Evolutionary conservation across 2,797 vertebrate species (phyloP).

Genomic region (Florisuga fusca): DNA sequence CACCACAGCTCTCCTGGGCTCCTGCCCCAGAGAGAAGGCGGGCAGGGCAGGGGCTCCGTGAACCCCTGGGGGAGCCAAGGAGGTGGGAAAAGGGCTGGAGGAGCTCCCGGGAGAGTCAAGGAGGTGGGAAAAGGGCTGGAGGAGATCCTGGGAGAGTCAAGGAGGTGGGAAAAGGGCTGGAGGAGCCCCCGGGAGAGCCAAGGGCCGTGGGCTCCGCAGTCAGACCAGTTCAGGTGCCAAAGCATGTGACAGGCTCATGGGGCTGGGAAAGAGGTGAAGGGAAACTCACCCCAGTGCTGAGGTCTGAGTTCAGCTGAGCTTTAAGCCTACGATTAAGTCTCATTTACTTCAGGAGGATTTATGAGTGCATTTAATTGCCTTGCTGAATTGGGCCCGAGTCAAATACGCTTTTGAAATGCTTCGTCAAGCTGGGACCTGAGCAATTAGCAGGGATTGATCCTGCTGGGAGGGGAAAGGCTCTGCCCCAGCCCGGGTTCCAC

Average conservation of each 20-base stretch:
- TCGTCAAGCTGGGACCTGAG: slow-evolving; percentile 16
- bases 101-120: too few relatives aligned
- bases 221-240: not conserved
- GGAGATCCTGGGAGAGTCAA: fast-evolving
- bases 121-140: not conserved
- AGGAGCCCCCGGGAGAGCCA: not conserved
- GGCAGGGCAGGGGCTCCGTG: fast-evolving
- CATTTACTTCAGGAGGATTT: slow-evolving; percentile 56
- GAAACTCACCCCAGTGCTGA: not conserved
- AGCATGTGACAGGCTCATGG: not conserved
- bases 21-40: not conserved
- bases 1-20: not conserved
- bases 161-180: fast-evolving
- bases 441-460: not conserved
- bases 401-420: not conserved
- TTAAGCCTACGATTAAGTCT: slow-evolving; percentile 27
- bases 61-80: too few relatives aligned
- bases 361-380: slow-evolving; percentile 50
- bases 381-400: not conserved
- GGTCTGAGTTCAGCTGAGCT: not conserved
- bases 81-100: too few relatives aligned
- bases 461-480: not conserved
- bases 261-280: not conserved
- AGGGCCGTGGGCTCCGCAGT: fast-evolving
- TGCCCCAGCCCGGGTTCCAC: not conserved